Evolutionary conservation across 2,113 vertebrate species (phyloP).

Genomic region (Atractosteus spatula): DNA sequence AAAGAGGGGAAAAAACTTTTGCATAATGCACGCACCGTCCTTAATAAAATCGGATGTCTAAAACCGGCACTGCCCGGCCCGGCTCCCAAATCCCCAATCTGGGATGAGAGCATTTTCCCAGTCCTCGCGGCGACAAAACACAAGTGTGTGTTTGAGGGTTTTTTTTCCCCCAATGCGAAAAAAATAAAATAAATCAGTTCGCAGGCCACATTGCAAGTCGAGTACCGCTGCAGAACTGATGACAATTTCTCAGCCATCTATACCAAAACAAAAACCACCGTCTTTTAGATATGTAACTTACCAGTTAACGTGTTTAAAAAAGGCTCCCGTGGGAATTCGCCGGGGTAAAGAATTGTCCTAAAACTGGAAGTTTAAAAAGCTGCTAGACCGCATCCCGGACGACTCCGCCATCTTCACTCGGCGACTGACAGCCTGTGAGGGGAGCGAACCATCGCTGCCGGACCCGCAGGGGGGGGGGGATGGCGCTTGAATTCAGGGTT

Average conservation of each 20-base stretch:
- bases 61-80: too few species aligned
- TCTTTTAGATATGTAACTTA: constrained; percentile 22
- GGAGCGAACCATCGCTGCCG: constrained; percentile 33
- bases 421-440: constrained; percentile 37
- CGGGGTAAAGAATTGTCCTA: background rate
- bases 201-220: background rate
- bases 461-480: background rate
- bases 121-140: too few species aligned
- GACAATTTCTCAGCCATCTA: background rate
- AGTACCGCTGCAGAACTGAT: background rate
- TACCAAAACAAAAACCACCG: background rate
- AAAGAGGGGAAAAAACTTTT: too few species aligned
- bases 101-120: too few species aligned
- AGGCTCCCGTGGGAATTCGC: background rate
- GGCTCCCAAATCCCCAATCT: too few species aligned
- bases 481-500: background rate
- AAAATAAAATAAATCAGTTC: background rate
- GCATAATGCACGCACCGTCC: too few species aligned
- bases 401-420: constrained; percentile 52
- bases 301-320: constrained; percentile 17
- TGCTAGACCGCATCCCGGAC: constrained; percentile 44
- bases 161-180: background rate
- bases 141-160: too few species aligned
- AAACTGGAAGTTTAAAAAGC: constrained; percentile 37
- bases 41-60: too few species aligned